Conservation (phyloP, 2,113 vertebrate species). For the Dolichallabes microphthalmus region DNA sequence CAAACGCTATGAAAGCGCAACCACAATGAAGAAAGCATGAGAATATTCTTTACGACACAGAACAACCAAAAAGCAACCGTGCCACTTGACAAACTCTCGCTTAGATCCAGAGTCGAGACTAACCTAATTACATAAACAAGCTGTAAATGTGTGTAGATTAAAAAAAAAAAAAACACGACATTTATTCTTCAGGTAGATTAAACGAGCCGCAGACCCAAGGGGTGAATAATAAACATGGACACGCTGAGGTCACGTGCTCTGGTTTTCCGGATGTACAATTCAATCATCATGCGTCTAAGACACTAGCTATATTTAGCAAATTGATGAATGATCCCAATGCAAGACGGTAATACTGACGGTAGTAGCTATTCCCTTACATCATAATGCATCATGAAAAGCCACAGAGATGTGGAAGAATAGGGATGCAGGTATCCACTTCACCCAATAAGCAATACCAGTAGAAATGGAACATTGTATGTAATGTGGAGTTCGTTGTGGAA, state of each 20-base stretch:
- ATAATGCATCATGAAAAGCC: not conserved
- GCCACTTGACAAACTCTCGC: not conserved
- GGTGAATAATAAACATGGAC: slow-evolving; percentile 49
- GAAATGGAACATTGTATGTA: not conserved
- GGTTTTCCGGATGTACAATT: slow-evolving; percentile 35
- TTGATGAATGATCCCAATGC: not conserved
- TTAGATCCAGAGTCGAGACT: not conserved
- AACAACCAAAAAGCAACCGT: not conserved
- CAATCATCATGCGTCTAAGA: not conserved
- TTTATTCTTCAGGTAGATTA: not conserved
- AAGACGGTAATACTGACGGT: not conserved
- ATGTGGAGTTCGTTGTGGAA: too few relatives aligned
- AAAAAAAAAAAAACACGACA: not conserved
- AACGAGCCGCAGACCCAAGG: not conserved
- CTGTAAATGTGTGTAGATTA: not conserved
- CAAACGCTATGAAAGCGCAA: slow-evolving; percentile 54
- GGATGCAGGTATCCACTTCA: not conserved
- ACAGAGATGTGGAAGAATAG: not conserved
- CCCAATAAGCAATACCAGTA: not conserved
- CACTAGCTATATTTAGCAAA: not conserved
- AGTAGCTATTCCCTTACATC: not conserved
- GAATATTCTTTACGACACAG: not conserved
- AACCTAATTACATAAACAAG: not conserved
- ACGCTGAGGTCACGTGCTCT: slow-evolving; percentile 56
- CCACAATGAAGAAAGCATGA: slow-evolving; percentile 26